These are phyloP conservation scores for Condylura cristata DNA, from an alignment of 2,113 vertebrate species.

Conservation along the genomic window DNA sequence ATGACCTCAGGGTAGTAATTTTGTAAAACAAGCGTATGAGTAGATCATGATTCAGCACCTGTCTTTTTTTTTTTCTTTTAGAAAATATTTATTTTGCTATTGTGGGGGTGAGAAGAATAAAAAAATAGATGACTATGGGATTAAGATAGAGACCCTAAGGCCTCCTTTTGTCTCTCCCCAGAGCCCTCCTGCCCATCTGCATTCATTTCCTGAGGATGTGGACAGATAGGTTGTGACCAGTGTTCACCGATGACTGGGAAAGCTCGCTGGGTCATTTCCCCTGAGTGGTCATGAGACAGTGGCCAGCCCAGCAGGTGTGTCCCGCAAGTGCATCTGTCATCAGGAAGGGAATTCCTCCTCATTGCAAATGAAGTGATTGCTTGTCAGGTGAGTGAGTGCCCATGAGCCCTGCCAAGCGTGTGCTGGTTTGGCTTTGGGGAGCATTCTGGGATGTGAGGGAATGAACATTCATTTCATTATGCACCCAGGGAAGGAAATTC, in stretches of 20 bases:
- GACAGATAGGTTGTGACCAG: neutral
- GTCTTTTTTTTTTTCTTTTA: neutral
- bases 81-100: neutral
- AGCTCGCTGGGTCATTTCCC: slow-evolving; percentile 32
- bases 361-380: slow-evolving; percentile 40
- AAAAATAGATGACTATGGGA: neutral
- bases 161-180: neutral
- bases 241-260: neutral
- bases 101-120: neutral
- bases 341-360: slow-evolving; percentile 65
- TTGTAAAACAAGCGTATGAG: slow-evolving; percentile 35
- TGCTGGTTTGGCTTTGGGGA: neutral
- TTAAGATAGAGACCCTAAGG: neutral
- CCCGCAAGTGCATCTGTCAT: slow-evolving; percentile 35
- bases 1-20: slow-evolving; percentile 30
- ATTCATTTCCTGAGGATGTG: neutral
- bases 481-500: slow-evolving; percentile 36
- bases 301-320: slow-evolving; percentile 48
- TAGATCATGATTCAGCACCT: slow-evolving; percentile 29
- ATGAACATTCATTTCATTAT: neutral
- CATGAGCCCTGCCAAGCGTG: neutral
- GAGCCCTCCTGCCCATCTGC: neutral
- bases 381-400: slow-evolving; percentile 30
- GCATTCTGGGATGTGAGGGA: neutral
- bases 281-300: neutral